A percentile compares a stretch with the other conserved stretches of the same genome.
phyloP scores from a whole-genome alignment of 2,797 vertebrate species.

The Catamblyrhynchus diadema region DNA sequence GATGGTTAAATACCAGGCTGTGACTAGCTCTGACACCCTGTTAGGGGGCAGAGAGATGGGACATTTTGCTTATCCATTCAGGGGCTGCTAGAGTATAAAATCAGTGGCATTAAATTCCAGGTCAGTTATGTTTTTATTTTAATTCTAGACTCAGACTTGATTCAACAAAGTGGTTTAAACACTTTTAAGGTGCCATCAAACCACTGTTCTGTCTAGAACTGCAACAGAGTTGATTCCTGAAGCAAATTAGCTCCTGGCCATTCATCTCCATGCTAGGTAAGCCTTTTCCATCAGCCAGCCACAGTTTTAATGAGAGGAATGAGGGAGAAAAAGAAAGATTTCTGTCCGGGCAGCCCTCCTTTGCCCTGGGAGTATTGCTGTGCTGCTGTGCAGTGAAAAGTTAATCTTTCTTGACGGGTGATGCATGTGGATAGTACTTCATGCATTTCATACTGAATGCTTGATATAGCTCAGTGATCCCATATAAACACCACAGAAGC shows the following conservation, averaged over 20 bases:
- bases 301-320: conserved; percentile 16
- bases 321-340: not conserved
- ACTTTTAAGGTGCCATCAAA: not conserved
- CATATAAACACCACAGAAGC: not conserved
- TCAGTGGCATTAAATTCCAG: not conserved
- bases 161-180: not conserved
- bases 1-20: not conserved
- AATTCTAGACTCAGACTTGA: not conserved
- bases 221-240: not conserved
- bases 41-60: not conserved
- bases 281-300: not conserved
- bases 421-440: conserved; percentile 28
- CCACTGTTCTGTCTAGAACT: not conserved
- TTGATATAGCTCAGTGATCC: conserved; percentile 37
- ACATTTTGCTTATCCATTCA: not conserved
- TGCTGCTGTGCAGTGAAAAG: conserved; percentile 57
- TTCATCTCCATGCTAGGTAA: not conserved
- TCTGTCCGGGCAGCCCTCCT: conserved; percentile 7
- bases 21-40: not conserved
- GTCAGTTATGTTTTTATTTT: not conserved
- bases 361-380: conserved; percentile 43
- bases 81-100: not conserved
- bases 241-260: conserved; percentile 14
- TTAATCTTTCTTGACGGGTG: conserved; percentile 60
- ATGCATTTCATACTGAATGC: conserved; percentile 20